Conservation (phyloP, 2,113 vertebrate species). For the Genyomyrus donnyi region DNA sequence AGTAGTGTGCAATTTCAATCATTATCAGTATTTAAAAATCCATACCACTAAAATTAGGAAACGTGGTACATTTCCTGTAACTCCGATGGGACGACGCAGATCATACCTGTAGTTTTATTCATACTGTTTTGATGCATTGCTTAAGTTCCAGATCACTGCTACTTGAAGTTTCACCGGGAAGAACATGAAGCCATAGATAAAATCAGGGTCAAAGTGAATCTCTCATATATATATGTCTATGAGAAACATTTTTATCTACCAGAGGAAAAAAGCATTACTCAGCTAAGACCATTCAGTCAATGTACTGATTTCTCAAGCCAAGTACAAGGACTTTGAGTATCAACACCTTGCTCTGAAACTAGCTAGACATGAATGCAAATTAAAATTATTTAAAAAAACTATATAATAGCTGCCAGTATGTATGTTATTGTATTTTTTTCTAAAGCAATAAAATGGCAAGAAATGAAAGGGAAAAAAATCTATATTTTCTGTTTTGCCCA, state of each 20-base stretch:
- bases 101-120: neutral
- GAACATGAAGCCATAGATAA: neutral
- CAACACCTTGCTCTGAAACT: neutral
- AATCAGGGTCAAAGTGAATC: neutral
- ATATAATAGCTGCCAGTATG: conserved; percentile 4
- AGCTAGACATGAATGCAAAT: neutral
- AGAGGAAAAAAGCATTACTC: neutral
- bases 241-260: neutral
- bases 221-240: neutral
- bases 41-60: neutral
- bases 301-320: conserved; percentile 6
- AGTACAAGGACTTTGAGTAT: neutral
- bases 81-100: neutral
- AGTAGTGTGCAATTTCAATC: neutral
- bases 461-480: neutral
- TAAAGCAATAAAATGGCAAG: conserved; percentile 13
- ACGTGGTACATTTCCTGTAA: neutral
- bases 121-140: neutral
- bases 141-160: neutral
- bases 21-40: neutral
- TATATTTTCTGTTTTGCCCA: neutral
- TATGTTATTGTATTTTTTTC: conserved; percentile 13
- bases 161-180: neutral
- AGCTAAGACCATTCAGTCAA: neutral
- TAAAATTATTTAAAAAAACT: neutral